Percentiles rank a stretch among this genome's conserved stretches.
These are phyloP conservation scores for Drosophila formosana DNA, from an alignment of 2,888 invertebrate genomes.

Conservation along the genomic window DNA sequence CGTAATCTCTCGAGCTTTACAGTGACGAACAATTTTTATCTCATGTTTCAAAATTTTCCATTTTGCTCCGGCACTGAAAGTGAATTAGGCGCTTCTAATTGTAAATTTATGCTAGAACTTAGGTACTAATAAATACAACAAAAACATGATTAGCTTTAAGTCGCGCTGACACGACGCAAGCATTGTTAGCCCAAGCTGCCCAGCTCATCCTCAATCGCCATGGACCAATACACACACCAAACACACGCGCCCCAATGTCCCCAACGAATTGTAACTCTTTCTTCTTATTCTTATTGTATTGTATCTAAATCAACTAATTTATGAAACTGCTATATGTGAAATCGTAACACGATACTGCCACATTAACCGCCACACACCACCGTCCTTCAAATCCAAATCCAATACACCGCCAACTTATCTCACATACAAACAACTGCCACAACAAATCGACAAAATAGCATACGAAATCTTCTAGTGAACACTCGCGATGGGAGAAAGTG, in stretches of 20 bases:
- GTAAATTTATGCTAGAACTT: constrained; percentile 73
- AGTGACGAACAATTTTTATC: constrained; percentile 71
- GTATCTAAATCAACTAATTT: constrained; percentile 34
- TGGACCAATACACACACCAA: not conserved
- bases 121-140: constrained; percentile 59
- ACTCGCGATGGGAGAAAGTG: constrained; percentile 6
- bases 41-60: constrained; percentile 72
- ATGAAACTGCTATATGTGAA: constrained; percentile 11
- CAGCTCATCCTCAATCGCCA: constrained; percentile 24
- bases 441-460: constrained; percentile 39
- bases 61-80: constrained; percentile 70
- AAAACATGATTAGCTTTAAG: constrained; percentile 74
- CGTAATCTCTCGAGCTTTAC: constrained; percentile 60
- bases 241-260: not conserved
- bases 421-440: constrained; percentile 62
- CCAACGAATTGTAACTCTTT: constrained; percentile 33
- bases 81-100: constrained; percentile 77
- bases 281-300: constrained; percentile 9
- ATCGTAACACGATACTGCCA: constrained; percentile 68
- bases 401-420: constrained; percentile 15
- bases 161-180: constrained; percentile 57
- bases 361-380: constrained; percentile 33
- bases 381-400: constrained; percentile 24
- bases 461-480: constrained; percentile 17
- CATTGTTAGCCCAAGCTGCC: constrained; percentile 53